A percentile compares a stretch with the other conserved stretches of the same genome.
phyloP scores from a whole-genome alignment of 2,888 invertebrate genomes.

The Azorinus chamasolen region DNA sequence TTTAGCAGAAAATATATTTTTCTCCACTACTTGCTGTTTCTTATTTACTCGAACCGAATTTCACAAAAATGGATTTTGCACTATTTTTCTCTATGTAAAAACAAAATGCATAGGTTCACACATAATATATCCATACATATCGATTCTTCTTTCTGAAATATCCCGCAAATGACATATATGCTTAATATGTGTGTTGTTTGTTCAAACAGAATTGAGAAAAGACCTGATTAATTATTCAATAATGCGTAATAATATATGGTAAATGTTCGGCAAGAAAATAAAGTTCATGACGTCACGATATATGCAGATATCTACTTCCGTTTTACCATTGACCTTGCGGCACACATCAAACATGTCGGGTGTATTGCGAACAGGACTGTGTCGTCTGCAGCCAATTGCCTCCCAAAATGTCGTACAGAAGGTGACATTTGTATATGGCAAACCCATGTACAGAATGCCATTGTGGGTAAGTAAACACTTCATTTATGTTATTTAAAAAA shows the following conservation, averaged over 20 bases:
- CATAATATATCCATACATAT: no score
- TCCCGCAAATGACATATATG: no score
- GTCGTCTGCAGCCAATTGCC: constrained; percentile 36
- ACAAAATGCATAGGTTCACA: no score
- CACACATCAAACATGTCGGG: constrained; percentile 20
- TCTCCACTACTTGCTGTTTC: constrained; percentile 35
- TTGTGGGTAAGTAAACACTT: constrained; percentile 35
- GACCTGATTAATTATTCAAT: constrained; percentile 36
- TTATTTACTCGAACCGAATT: constrained; percentile 48
- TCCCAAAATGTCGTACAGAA: constrained; percentile 37
- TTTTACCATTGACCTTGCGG: constrained; percentile 36
- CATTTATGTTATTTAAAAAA: no score
- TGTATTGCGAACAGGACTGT: constrained; percentile 14
- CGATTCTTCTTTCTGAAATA: no score
- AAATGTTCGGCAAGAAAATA: constrained; percentile 33
- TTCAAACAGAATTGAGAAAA: no score
- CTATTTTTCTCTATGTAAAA: constrained; percentile 17
- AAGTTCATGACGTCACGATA: constrained; percentile 69
- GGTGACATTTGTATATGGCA: constrained; percentile 66
- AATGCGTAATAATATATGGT: constrained; percentile 31
- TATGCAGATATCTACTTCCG: constrained; percentile 35
- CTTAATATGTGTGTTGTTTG: no score
- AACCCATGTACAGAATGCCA: constrained; percentile 62
- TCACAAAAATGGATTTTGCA: constrained; percentile 26
- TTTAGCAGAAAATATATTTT: not conserved